Evolutionary conservation across 2,113 vertebrate genomes (phyloP).

Genomic region (Myotis davidii): DNA sequence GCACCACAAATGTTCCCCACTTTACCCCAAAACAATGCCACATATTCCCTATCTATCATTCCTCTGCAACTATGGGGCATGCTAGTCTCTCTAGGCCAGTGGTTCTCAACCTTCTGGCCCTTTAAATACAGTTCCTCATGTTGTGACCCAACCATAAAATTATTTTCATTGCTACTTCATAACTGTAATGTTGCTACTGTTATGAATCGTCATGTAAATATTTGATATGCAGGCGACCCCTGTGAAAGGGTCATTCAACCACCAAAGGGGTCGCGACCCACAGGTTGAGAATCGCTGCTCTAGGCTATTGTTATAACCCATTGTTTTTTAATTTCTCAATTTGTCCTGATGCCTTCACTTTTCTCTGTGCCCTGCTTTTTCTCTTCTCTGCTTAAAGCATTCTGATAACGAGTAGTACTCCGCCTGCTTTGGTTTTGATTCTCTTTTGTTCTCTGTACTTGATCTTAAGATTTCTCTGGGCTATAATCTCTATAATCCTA

Average conservation of each 20-base stretch:
- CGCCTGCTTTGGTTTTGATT: not conserved
- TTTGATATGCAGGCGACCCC: too few relatives aligned
- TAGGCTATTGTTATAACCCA: not conserved
- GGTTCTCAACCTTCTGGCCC: too few relatives aligned
- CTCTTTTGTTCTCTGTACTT: not conserved
- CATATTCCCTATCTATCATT: not conserved
- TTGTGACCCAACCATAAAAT: too few relatives aligned
- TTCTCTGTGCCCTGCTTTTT: not conserved
- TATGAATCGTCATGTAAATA: too few relatives aligned
- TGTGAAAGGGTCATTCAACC: too few relatives aligned
- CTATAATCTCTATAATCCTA: not conserved
- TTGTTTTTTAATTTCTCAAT: not conserved
- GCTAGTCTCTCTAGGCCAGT: not conserved
- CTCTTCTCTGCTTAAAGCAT: not conserved
- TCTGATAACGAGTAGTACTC: not conserved
- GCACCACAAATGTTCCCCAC: not conserved
- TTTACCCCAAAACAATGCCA: not conserved
- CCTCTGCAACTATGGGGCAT: not conserved
- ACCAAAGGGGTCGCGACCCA: too few relatives aligned
- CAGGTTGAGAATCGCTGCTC: too few relatives aligned
- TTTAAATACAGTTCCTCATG: too few relatives aligned
- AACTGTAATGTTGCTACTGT: too few relatives aligned
- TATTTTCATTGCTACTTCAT: too few relatives aligned
- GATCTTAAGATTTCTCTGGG: not conserved
- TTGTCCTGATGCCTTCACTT: not conserved